Evolutionary conservation across 2,797 vertebrate species (phyloP).

Genomic region (Rachycentron canadum): DNA sequence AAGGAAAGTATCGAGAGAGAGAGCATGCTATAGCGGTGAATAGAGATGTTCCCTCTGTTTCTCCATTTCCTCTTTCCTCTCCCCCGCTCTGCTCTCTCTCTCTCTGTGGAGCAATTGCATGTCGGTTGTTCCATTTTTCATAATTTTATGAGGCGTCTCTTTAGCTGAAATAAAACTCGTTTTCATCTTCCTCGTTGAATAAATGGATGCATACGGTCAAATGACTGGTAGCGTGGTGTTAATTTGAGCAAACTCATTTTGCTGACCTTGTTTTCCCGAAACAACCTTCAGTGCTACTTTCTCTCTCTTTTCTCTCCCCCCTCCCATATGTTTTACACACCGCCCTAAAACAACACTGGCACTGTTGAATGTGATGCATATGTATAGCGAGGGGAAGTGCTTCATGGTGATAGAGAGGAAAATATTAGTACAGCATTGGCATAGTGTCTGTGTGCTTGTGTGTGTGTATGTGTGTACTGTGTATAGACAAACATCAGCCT

Average conservation of each 20-base stretch:
- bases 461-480: slow-evolving; percentile 13
- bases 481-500: slow-evolving; percentile 20
- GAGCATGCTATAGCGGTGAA: slow-evolving; percentile 48
- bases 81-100: slow-evolving; percentile 30
- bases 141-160: slow-evolving; percentile 38
- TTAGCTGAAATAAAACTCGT: slow-evolving; percentile 20
- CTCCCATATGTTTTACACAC: slow-evolving; percentile 40
- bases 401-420: slow-evolving; percentile 69
- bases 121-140: slow-evolving; percentile 39
- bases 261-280: slow-evolving; percentile 26
- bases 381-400: slow-evolving; percentile 62
- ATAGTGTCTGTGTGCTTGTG: slow-evolving; percentile 47
- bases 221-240: slow-evolving; percentile 3
- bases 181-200: slow-evolving; percentile 26
- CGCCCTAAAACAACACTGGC: slow-evolving; percentile 44
- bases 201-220: not conserved
- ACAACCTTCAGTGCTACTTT: slow-evolving; percentile 17
- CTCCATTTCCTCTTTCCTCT: slow-evolving; percentile 47
- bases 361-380: slow-evolving; percentile 70
- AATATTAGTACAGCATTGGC: slow-evolving; percentile 65
- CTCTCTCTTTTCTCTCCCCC: slow-evolving; percentile 33
- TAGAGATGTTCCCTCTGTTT: slow-evolving; percentile 52
- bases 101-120: slow-evolving; percentile 44
- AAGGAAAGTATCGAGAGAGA: slow-evolving; percentile 50
- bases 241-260: slow-evolving; percentile 36